These are phyloP conservation scores for human DNA, from an alignment of 2,113 vertebrate species.

Conservation along the genomic window GRCh38 chr2:133427001-133427500, in stretches of 20 bases:
- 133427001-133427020: background rate
- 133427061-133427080: background rate
- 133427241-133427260: background rate
- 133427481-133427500: background rate
- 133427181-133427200: background rate
- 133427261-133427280: background rate
- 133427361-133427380: background rate
- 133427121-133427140: background rate
- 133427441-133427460: constrained; percentile 20
- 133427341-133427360: background rate
- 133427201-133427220: background rate
- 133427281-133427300: background rate
- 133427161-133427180: background rate
- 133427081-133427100: background rate
- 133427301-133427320: background rate
- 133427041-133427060: background rate
- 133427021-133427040: background rate
- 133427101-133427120: background rate
- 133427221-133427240: background rate
- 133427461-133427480: background rate
- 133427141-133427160: background rate
- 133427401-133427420: background rate
- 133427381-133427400: background rate
- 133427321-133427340: background rate
- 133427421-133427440: background rate